Base-by-base conservation (phyloP, 2,797 vertebrate genomes). In the Epinephelus awoara region DNA sequence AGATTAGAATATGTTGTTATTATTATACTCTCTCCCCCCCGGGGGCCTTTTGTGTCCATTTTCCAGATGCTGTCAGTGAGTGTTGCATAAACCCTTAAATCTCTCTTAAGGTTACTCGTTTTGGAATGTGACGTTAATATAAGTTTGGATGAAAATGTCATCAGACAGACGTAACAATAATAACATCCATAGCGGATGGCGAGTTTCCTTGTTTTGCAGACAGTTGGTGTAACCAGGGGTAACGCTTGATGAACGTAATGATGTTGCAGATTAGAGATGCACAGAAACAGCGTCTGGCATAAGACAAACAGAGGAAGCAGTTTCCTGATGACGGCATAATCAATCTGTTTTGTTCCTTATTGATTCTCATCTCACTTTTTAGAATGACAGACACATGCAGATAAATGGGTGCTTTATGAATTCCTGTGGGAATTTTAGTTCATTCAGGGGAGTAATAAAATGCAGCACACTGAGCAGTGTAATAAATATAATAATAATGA, bases 1-100 rank as follows among this genome's bases (percentile, higher is more conserved):
- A 87, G 71, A 86, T 92, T 83, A 85, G 62, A 89, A 55, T 7
- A 19, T 69, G 23, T 62, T 71, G 42, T 68, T 87, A 83, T 88
- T 86, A 70, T 82, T 83, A 70, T 25, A 67, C 42, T 44, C 55
- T 51, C 15, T 63, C 54, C 64, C 61, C 40, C 50, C 54, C 9
- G 0, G 50, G 52, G 63, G 27, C 21, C 51, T 29, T 81, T 87
- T 77, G 51, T 77, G 25, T 65, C 42, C 10, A 40, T 73, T 84
- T 71, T 75, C 25, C 40, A 75, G 63, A 75, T 58, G 76, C 65
- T 88, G 72, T 74, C 66, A 75, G 17, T 17, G 63, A 57, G 14
- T 83, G 40, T 79, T 83, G 44, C 46, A 72, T 68, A 44, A 73
- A 75, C 14, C 25, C 42, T 77, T 64, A 52, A 66, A 78, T 71